phyloP scores from a whole-genome alignment of 2,888 invertebrate species.

The Lamellibrachia columna region DNA sequence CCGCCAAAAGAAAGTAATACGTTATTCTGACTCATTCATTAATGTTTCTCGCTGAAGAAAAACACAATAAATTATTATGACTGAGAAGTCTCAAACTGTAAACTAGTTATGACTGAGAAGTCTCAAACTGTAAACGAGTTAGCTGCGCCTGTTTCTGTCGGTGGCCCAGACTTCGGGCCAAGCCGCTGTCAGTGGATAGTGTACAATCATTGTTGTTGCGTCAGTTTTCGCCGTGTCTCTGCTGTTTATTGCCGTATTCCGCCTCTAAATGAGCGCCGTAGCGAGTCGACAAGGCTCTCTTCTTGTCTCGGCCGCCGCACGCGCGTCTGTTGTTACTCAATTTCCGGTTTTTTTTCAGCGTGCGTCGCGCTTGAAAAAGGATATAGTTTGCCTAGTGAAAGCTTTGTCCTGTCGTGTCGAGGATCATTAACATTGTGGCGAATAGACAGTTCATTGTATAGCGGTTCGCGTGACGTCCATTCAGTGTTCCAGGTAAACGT shows the following conservation, averaged over 20 bases:
- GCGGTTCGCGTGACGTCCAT: not conserved
- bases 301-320: not conserved
- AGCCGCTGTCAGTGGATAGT: not conserved
- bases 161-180: slow-evolving; percentile 10
- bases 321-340: not conserved
- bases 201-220: not conserved
- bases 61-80: not conserved
- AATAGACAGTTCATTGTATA: not conserved
- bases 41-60: not conserved
- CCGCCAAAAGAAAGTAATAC: too few relatives aligned
- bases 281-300: not conserved
- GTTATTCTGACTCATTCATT: too few relatives aligned
- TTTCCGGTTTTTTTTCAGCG: not conserved
- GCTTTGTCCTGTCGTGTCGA: slow-evolving; percentile 6
- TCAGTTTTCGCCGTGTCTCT: not conserved
- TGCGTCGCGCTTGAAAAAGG: slow-evolving; percentile 12
- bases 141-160: not conserved
- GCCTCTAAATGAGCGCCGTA: not conserved
- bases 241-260: slow-evolving; percentile 8
- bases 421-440: not conserved
- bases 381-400: not conserved
- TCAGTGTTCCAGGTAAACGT: not conserved
- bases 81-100: not conserved
- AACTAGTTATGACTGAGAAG: not conserved
- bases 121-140: not conserved